Base-by-base conservation (phyloP, 2,113 vertebrate species). In the Ammodytes dubius region DNA sequence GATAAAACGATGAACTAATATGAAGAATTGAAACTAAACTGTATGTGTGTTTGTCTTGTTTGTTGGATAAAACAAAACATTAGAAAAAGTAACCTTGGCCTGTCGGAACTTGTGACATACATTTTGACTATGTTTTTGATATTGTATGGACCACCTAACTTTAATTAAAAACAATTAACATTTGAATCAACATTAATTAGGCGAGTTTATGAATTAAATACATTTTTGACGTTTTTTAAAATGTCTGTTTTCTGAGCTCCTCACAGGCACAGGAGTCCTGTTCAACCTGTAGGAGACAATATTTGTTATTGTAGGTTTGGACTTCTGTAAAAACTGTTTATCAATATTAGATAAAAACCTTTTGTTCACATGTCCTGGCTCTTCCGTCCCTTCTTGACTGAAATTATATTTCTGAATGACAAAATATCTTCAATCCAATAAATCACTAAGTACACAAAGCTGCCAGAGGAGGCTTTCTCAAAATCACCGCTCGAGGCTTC, bases 371-470 rank as follows among this genome's bases (percentile, higher is more conserved):
- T 68, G 19, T 27, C 27, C 19, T 13, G 15, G 70, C 19, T 68
- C 65, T 59, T 47, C 15, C 50, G 64, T 53, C 39, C 57, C 19
- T 40, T 61, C 35, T 70, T 63, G 45, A 17, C 11, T 2, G 19
- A 37, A 77, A 75, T 82, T 45, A 57, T 52, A 73, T 81, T 77
- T 72, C 59, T 77, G 37, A 87, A 56, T 56, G 53, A 81, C 4
- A 83, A 84, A 82, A 83, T 40, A 58, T 77, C 35, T 72, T 68
- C 49, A 78, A 72, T 82, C 7, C 14, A 79, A 86, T 77, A 70
- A 90, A 75, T 86, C 66, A 68, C 45, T 39, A 47, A 77, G 66
- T 70, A 93, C 68, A 87, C 74, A 69, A 73, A 58, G 46, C 75
- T 42, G 42, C 58, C 45, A 92, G 90, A 58, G 56, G 74, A 75